A percentile compares a stretch with the other conserved stretches of the same genome.
phyloP scores from a whole-genome alignment of 1,140 invertebrate species.

The Oncopeltus fasciatus region DNA sequence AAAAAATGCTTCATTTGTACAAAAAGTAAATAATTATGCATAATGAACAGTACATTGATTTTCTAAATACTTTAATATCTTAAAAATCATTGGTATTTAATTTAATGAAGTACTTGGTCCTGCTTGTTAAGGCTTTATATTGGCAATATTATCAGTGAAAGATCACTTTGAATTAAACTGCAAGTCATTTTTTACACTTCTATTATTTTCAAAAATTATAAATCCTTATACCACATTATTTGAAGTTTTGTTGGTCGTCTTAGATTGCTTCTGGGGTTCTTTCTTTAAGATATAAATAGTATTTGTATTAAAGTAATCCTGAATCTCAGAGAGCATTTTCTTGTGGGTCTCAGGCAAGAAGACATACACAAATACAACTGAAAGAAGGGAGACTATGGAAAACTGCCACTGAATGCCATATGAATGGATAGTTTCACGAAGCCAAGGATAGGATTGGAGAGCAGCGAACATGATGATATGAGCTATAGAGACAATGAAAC shows the following conservation, averaged over 20 bases:
- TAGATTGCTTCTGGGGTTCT: background rate
- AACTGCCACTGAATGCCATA: constrained; percentile 54
- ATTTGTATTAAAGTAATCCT: constrained; percentile 40
- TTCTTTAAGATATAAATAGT: constrained; percentile 16
- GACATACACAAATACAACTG: constrained; percentile 41
- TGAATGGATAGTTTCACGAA: constrained; percentile 34
- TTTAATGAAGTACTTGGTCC: too few relatives aligned
- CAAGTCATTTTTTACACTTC: too few relatives aligned
- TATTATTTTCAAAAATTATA: too few relatives aligned
- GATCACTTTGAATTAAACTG: too few relatives aligned
- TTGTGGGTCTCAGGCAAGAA: constrained; percentile 57
- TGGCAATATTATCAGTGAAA: too few relatives aligned
- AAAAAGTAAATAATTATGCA: too few relatives aligned
- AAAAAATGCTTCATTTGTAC: too few relatives aligned
- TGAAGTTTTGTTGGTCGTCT: background rate
- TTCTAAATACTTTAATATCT: too few relatives aligned
- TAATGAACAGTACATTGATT: too few relatives aligned
- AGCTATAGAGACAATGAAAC: constrained; percentile 33
- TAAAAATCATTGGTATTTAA: too few relatives aligned
- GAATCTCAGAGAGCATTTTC: constrained; percentile 50
- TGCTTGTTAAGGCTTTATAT: too few relatives aligned
- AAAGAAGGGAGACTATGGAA: constrained; percentile 41
- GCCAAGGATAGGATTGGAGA: constrained; percentile 34
- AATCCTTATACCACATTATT: constrained; percentile 2
- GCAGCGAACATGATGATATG: constrained; percentile 39